Base-by-base conservation (phyloP, 2,113 vertebrate genomes). In the Sceloporus tristichus region DNA sequence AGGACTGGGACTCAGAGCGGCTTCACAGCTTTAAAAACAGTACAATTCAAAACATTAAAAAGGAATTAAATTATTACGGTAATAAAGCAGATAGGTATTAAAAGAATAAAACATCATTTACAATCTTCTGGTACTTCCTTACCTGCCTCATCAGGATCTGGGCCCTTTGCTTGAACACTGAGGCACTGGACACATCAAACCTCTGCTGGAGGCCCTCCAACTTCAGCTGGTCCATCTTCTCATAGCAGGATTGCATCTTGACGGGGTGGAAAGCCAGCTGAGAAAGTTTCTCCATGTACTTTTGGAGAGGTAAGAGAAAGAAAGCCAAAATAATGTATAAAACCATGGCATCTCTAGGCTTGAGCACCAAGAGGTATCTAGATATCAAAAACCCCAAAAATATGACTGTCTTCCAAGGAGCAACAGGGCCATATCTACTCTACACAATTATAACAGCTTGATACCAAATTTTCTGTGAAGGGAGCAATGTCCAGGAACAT, bases 141-240 rank as follows among this genome's bases (percentile, higher is more conserved):
- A 99, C 99, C 98, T 98, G 98, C 88, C 98, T 97, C 98, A 99
- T 99, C 94, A 98, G 98, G 95, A 99, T 98, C 97, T 99, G 98
- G 16, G 98, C 98, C 82, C 99, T 97, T 96, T 98, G 98, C 95
- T 98, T 96, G 92, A 99, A 99, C 90, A 99, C 98, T 0, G 98
- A 98, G 0, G 98, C 97, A 92, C 97, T 98, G 95, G 97, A 97
- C 88, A 99, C 97, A 0, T 98, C 98, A 0, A 99, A 99, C 3
- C 98, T 95, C 95, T 99, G 98, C 97, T 99, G 98, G 19, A 99
- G 98, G 0, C 98, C 98, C 21, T 99, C 98, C 38, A 99, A 93
- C 68, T 98, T 98, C 90, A 99, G 97, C 27, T 98, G 96, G 77
- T 99, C 98, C 97, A 99, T 97, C 95, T 98, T 98, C 92, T 98